These are phyloP conservation scores for Ommatoiulus sabulosus DNA, from an alignment of 2,888 invertebrate species.

Conservation along the genomic window DNA sequence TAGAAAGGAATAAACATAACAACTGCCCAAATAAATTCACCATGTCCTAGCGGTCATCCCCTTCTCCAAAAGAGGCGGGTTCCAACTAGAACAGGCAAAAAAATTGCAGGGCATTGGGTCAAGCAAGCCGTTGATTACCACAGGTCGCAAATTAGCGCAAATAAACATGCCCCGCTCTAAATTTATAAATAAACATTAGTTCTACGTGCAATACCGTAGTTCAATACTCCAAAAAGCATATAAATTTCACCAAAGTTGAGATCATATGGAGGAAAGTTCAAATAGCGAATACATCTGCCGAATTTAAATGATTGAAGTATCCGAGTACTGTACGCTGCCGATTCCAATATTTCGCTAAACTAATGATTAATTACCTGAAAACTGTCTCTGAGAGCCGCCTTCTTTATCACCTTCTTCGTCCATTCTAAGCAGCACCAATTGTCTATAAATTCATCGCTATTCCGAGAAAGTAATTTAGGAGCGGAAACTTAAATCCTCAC, in stretches of 20 bases:
- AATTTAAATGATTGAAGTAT: background rate
- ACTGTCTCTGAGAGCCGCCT: conserved; percentile 16
- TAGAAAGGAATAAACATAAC: background rate
- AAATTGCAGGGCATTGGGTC: background rate
- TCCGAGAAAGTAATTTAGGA: background rate
- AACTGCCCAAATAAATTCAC: background rate
- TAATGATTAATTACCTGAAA: conserved; percentile 50
- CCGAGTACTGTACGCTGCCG: background rate
- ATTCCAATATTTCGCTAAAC: background rate
- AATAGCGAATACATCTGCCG: background rate
- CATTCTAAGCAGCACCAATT: conserved; percentile 26
- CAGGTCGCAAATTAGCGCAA: background rate
- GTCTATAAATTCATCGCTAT: background rate
- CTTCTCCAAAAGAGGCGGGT: background rate
- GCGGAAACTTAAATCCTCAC: conserved; percentile 23
- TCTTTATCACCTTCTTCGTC: conserved; percentile 49
- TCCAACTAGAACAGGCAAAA: background rate
- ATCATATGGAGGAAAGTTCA: conserved; percentile 35
- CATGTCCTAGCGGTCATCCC: background rate
- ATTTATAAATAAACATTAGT: background rate
- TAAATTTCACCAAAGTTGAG: background rate
- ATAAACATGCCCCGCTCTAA: background rate
- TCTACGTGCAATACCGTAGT: background rate
- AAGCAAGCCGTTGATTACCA: conserved; percentile 1
- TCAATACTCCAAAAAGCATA: background rate